Percentiles rank a stretch among this genome's conserved stretches.
phyloP scores from a whole-genome alignment of 2,113 vertebrate genomes.

The Cheilinus undulatus region DNA sequence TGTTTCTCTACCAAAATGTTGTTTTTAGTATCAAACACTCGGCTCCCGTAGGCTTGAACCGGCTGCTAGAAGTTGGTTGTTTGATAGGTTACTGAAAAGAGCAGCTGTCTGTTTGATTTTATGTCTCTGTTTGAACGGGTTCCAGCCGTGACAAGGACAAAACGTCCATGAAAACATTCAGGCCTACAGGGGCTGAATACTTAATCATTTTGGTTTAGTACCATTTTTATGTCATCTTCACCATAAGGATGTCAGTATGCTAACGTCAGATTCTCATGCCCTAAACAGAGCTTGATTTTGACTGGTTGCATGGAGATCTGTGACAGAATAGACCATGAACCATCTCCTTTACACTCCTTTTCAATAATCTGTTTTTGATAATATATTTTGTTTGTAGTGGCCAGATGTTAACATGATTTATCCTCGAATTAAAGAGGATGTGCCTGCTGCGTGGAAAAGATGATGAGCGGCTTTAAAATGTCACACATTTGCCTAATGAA shows the following conservation, averaged over 20 bases:
- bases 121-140: conserved; percentile 11
- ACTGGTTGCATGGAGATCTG: not conserved
- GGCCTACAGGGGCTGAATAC: not conserved
- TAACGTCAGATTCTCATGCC: not conserved
- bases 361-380: not conserved
- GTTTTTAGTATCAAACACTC: not conserved
- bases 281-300: not conserved
- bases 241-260: not conserved
- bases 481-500: conserved; percentile 32
- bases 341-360: not conserved
- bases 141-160: conserved; percentile 3
- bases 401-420: not conserved
- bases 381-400: not conserved
- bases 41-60: not conserved
- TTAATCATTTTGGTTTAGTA: not conserved
- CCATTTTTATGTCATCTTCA: not conserved
- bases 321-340: not conserved
- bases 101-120: conserved; percentile 31
- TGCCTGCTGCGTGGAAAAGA: not conserved
- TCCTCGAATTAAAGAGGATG: conserved; percentile 2
- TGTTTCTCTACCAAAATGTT: not conserved
- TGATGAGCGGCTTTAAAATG: conserved; percentile 10
- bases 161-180: conserved; percentile 15
- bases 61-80: conserved; percentile 1
- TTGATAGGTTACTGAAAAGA: conserved; percentile 9